Percentiles rank a stretch among this genome's conserved stretches.
phyloP scores from a whole-genome alignment of 2,797 vertebrate species.

The Gadopsis marmoratus region DNA sequence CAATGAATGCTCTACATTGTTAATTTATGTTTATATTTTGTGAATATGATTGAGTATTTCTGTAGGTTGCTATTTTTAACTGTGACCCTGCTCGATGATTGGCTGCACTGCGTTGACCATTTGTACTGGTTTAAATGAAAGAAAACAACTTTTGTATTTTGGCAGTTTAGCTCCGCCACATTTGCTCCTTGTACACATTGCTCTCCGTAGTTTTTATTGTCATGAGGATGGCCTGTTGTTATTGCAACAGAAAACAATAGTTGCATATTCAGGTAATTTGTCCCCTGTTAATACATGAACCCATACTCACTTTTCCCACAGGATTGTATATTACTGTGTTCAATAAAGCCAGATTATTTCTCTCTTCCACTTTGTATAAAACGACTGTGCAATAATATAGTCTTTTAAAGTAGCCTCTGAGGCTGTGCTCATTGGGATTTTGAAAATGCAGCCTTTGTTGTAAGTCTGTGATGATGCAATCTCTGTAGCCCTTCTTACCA shows the following conservation, averaged over 20 bases:
- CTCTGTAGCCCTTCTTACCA: not conserved
- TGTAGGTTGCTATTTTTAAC: constrained; percentile 57
- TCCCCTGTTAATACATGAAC: constrained; percentile 55
- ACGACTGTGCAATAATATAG: not conserved
- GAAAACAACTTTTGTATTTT: constrained; percentile 51
- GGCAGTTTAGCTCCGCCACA: constrained; percentile 17
- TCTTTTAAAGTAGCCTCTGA: constrained; percentile 5
- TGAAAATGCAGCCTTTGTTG: not conserved
- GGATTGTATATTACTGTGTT: constrained; percentile 68
- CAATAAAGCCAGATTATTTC: constrained; percentile 71
- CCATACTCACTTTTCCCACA: constrained; percentile 47
- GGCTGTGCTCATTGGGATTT: constrained; percentile 13
- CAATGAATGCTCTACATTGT: constrained; percentile 58
- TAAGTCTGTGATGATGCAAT: constrained; percentile 15
- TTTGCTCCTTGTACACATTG: constrained; percentile 48
- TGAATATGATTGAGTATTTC: constrained; percentile 61
- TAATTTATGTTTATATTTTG: constrained; percentile 68
- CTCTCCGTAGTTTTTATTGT: constrained; percentile 38
- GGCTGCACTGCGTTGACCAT: constrained; percentile 38
- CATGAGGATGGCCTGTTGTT: constrained; percentile 43
- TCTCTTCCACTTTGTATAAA: constrained; percentile 28
- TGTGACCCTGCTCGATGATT: constrained; percentile 58
- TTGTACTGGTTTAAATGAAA: constrained; percentile 46
- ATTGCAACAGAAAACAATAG: constrained; percentile 49
- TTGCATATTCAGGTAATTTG: constrained; percentile 57